These are phyloP conservation scores for Sminthurinus signatus DNA, from an alignment of 1,140 invertebrate genomes.

Conservation along the genomic window DNA sequence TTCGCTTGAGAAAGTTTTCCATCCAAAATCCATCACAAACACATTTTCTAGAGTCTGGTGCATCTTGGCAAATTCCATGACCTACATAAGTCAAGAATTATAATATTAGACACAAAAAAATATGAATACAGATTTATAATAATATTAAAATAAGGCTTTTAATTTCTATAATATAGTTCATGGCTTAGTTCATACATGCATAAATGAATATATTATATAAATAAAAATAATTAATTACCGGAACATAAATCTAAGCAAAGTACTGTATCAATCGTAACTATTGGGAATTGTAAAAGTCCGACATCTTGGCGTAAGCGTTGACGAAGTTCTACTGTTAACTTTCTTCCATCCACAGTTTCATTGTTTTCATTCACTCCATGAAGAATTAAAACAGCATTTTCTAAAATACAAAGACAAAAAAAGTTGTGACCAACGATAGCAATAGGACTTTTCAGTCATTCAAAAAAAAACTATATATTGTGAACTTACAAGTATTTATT, in stretches of 20 bases:
- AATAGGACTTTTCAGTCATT: too few species aligned
- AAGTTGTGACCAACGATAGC: constrained; percentile 15
- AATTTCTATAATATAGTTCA: too few species aligned
- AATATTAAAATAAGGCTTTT: too few species aligned
- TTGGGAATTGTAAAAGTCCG: constrained; percentile 63
- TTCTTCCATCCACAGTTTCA: constrained; percentile 49
- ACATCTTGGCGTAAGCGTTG: constrained; percentile 62
- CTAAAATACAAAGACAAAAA: constrained; percentile 15
- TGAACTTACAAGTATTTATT: neutral
- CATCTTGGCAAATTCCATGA: constrained; percentile 80
- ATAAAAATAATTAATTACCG: too few species aligned
- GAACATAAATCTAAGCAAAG: constrained; percentile 91
- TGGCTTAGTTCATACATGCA: too few species aligned
- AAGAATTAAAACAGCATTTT: constrained; percentile 45
- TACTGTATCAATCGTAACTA: constrained; percentile 68
- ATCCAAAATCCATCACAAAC: constrained; percentile 95
- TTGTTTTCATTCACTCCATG: constrained; percentile 33
- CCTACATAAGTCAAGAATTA: constrained; percentile 47
- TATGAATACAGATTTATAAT: too few species aligned
- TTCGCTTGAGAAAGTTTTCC: constrained; percentile 63
- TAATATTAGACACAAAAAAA: too few species aligned
- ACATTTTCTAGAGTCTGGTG: constrained; percentile 68
- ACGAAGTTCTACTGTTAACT: constrained; percentile 57
- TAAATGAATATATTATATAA: too few species aligned
- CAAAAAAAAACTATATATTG: neutral